phyloP scores from a whole-genome alignment of 2,113 vertebrate genomes.

The Austrofundulus limnaeus region DNA sequence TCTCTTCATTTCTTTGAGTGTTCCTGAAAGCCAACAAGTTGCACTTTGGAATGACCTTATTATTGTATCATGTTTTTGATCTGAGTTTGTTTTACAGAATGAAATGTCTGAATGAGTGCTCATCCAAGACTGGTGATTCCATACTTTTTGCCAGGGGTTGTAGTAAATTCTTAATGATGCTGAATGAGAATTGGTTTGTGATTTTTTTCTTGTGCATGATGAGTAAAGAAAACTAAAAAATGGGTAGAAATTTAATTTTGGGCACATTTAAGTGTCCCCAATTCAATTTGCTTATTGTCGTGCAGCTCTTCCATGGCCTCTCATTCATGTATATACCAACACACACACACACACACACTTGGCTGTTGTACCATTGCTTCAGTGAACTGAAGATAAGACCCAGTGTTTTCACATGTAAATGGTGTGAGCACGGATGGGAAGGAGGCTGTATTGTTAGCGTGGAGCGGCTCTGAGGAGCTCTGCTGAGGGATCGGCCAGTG shows the following conservation, averaged over 20 bases:
- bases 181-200: constrained; percentile 9
- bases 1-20: too few relatives aligned
- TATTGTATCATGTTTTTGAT: too few relatives aligned
- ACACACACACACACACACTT: constrained; percentile 38
- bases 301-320: constrained; percentile 32
- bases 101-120: too few relatives aligned
- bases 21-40: too few relatives aligned
- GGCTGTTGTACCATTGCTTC: constrained; percentile 65
- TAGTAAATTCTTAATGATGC: constrained; percentile 17
- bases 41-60: too few relatives aligned
- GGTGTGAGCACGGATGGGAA: constrained; percentile 51
- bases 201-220: constrained; percentile 8
- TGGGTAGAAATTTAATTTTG: constrained; percentile 20
- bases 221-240: constrained; percentile 7
- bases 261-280: constrained; percentile 11
- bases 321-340: constrained; percentile 28
- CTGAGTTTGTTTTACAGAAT: too few relatives aligned
- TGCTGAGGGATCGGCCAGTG: constrained; percentile 62
- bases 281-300: constrained; percentile 16
- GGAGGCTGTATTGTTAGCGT: constrained; percentile 65
- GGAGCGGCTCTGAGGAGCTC: constrained; percentile 65
- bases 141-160: too few relatives aligned
- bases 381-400: constrained; percentile 75
- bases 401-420: constrained; percentile 81
- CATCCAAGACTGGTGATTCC: too few relatives aligned